A percentile compares a stretch with the other conserved stretches of the same genome.
These are phyloP conservation scores for Agrochola lychnidis DNA, from an alignment of 2,888 invertebrate genomes.

Conservation along the genomic window DNA sequence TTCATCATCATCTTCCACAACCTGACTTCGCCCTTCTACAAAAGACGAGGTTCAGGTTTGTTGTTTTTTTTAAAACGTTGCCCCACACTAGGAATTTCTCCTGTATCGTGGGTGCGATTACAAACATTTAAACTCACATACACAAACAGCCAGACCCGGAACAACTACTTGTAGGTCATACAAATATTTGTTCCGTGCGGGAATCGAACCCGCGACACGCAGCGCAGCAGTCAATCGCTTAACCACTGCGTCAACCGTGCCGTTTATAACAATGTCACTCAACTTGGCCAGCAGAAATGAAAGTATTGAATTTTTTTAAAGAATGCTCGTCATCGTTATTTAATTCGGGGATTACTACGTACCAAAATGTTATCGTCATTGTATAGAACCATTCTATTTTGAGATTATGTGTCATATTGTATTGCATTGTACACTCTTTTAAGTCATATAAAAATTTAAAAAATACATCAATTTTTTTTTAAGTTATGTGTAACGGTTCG, in stretches of 20 bases:
- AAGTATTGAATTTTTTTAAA: constrained; percentile 56
- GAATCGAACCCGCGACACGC: no score
- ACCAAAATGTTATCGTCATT: constrained; percentile 78
- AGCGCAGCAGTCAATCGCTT: no score
- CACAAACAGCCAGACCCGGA: no score
- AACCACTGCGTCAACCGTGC: no score
- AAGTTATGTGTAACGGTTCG: constrained; percentile 85
- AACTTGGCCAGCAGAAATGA: constrained; percentile 48
- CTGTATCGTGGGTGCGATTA: no score
- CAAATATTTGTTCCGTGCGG: no score
- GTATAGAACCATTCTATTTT: constrained; percentile 84
- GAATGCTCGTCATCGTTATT: constrained; percentile 56
- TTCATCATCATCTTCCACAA: no score
- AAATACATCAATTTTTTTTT: constrained; percentile 74
- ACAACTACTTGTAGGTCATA: no score
- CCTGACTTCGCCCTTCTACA: background rate
- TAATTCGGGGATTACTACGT: constrained; percentile 58
- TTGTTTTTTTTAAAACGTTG: no score
- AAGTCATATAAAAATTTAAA: constrained; percentile 58
- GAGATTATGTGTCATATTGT: constrained; percentile 85
- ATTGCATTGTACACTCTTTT: constrained; percentile 68
- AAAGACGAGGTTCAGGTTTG: background rate
- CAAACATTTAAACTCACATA: no score
- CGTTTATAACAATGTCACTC: constrained; percentile 27
- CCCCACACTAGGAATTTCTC: no score